These are phyloP conservation scores for Pleuronectes platessa DNA, from an alignment of 2,113 vertebrate genomes.

Conservation along the genomic window DNA sequence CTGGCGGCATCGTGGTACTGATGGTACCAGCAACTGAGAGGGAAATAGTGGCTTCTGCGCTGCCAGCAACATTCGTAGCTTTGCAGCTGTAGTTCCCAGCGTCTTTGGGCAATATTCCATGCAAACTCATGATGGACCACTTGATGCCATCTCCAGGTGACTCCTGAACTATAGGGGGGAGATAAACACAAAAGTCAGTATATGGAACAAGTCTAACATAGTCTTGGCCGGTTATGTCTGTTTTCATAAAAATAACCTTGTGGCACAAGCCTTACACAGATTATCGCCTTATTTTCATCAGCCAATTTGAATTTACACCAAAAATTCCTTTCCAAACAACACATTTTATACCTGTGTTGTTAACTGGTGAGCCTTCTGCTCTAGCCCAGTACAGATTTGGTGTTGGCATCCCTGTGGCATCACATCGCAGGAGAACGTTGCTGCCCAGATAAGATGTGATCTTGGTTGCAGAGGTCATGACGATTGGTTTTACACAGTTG, in stretches of 20 bases:
- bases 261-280: neutral
- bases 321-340: neutral
- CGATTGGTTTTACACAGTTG: conserved; percentile 90
- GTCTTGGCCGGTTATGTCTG: neutral
- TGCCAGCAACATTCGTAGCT: conserved; percentile 93
- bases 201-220: neutral
- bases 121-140: conserved; percentile 96
- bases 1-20: conserved; percentile 77
- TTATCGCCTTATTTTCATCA: neutral
- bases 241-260: neutral
- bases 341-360: conserved; percentile 88
- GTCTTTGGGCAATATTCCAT: conserved; percentile 88
- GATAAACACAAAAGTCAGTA: conserved; percentile 34
- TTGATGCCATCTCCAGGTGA: conserved; percentile 91
- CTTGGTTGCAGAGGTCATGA: conserved; percentile 95
- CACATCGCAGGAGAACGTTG: conserved; percentile 94
- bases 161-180: conserved; percentile 88
- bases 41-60: conserved; percentile 87
- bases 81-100: conserved; percentile 93
- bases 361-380: conserved; percentile 80
- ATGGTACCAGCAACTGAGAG: conserved; percentile 85
- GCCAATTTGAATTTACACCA: neutral
- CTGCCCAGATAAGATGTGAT: conserved; percentile 92
- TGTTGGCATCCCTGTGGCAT: conserved; percentile 90
- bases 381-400: conserved; percentile 89